Conservation (phyloP, 2,113 vertebrate species). For the Poeciliopsis retropinna region DNA sequence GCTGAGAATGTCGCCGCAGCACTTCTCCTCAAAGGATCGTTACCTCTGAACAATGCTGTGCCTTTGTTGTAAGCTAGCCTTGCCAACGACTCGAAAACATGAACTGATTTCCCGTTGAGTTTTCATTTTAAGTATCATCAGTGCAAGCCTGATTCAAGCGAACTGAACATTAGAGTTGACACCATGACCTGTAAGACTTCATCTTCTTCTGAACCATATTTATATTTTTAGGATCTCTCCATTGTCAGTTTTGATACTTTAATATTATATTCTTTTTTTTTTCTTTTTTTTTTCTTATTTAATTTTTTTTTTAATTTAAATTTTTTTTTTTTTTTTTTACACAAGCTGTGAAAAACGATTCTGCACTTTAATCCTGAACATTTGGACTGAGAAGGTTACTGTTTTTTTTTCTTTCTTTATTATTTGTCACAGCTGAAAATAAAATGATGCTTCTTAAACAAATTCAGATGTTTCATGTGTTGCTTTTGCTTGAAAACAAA, state of each 20-base stretch:
- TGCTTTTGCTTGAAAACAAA: background rate
- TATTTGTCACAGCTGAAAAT: constrained; percentile 80
- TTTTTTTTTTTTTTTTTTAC: constrained; percentile 75
- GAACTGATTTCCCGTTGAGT: constrained; percentile 61
- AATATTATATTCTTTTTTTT: constrained; percentile 53
- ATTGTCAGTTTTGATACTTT: constrained; percentile 75
- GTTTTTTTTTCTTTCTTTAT: constrained; percentile 47
- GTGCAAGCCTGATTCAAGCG: constrained; percentile 71
- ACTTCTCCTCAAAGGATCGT: constrained; percentile 81
- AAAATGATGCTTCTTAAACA: constrained; percentile 78
- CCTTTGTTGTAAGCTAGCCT: constrained; percentile 87
- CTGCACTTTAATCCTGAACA: constrained; percentile 84
- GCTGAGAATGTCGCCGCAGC: constrained; percentile 70
- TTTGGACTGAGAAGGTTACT: constrained; percentile 74
- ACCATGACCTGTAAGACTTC: constrained; percentile 64
- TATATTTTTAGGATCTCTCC: constrained; percentile 72
- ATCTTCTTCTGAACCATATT: constrained; percentile 72
- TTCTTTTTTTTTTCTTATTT: constrained; percentile 69
- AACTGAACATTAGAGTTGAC: constrained; percentile 71
- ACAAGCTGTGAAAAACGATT: constrained; percentile 85
- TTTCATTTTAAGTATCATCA: constrained; percentile 54
- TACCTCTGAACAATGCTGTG: constrained; percentile 86
- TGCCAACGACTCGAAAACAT: constrained; percentile 80
- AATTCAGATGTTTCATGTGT: constrained; percentile 21
- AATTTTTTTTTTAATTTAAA: too few relatives aligned